These are phyloP conservation scores for Speoplatyrhinus poulsoni DNA, from an alignment of 2,113 vertebrate species.

Conservation along the genomic window DNA sequence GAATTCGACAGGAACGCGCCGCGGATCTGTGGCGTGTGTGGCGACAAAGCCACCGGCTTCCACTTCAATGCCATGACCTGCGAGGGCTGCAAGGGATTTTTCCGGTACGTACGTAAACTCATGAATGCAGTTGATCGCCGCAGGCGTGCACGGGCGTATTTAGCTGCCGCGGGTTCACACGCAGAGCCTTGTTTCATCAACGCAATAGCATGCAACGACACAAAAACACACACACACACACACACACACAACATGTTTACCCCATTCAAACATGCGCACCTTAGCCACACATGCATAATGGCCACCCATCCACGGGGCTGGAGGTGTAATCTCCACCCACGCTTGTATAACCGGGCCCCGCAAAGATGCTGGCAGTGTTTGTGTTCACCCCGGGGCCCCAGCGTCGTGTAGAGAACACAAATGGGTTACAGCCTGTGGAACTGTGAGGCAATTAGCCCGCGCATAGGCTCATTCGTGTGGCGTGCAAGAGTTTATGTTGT, in stretches of 20 bases:
- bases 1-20: constrained; percentile 87
- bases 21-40: constrained; percentile 93
- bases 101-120: constrained; percentile 78
- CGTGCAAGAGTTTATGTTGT: constrained; percentile 28
- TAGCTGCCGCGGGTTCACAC: background rate
- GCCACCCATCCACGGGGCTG: constrained; percentile 1
- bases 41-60: constrained; percentile 93
- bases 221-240: constrained; percentile 27
- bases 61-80: constrained; percentile 99
- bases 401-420: constrained; percentile 43
- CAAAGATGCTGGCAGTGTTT: constrained; percentile 17
- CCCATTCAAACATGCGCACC: background rate
- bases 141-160: background rate
- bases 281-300: constrained; percentile 14
- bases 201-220: constrained; percentile 5
- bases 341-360: constrained; percentile 36
- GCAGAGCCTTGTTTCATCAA: background rate
- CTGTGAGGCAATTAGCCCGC: no score
- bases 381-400: constrained; percentile 9
- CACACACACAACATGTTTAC: constrained; percentile 12
- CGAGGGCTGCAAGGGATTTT: constrained; percentile 98
- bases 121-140: background rate
- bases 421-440: constrained; percentile 20
- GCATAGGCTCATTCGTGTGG: constrained; percentile 7
- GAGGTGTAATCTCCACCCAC: constrained; percentile 45